Evolutionary conservation across 2,888 invertebrate genomes (phyloP), one percentile per base, ranked within the genome.

Genomic region (Flabesymbios commensalis): DNA sequence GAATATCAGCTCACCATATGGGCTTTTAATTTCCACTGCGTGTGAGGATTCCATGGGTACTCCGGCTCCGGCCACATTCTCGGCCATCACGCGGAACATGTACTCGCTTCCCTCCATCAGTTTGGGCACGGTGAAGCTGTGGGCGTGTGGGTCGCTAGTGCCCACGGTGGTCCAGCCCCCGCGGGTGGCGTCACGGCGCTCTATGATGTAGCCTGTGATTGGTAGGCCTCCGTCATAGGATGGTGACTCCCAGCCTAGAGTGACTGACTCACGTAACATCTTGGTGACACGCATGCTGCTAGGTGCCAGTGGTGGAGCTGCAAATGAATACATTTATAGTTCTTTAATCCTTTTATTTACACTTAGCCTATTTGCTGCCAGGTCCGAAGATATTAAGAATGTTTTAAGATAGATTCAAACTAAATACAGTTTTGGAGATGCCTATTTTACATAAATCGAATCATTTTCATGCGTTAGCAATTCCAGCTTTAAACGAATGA

Each of bases 1-100:
- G n/a, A n/a, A n/a, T n/a, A n/a, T n/a, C n/a, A n/a, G 88, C 93
- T 88, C 85, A 95, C 95, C 93, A 75, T 71, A 74, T 48, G 74
- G 74, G 60, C 73, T 67, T 59, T 68, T 70, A 45, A 71, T 58
- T 47, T 69, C 62, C 2, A 72, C 57, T 2, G 69, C 48, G 24
- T 67, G 55, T 1, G 59, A 24, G 3, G 70, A 69, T 54, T 69
- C 68, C 10, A 62, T 33, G 2, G 94, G 90, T 74, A 90, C 88
- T 80, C 96, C 92, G 56, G 92, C 84, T 32, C 97, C 97, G 67
- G 93, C 74, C 24, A 72, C 74, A 61, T 83, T 83, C 66, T 82
- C 78, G 17, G 82, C 83, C 17, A 77, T 74, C 4, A 83, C 80
- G 19, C 82, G 68, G 76, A 83, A 81, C 66, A 72, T 75, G 67